These are phyloP conservation scores for Chionodraco myersi DNA, from an alignment of 2,113 vertebrate species.

Conservation along the genomic window DNA sequence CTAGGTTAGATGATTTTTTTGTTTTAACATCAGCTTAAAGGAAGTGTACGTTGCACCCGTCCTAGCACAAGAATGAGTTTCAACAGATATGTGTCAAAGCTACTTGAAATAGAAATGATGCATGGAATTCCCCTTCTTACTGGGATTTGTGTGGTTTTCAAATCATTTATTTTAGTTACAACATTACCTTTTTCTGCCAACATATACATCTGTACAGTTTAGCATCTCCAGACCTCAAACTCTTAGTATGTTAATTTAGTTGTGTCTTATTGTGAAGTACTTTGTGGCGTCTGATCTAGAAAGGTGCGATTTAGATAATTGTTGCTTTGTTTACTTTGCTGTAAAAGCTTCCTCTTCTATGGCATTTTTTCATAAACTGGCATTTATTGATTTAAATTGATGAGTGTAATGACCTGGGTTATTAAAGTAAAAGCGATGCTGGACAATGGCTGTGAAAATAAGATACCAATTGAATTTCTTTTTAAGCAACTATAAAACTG, in stretches of 20 bases:
- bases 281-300: neutral
- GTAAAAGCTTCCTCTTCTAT: neutral
- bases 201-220: neutral
- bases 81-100: constrained; percentile 1
- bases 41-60: constrained; percentile 40
- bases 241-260: neutral
- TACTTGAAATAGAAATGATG: constrained; percentile 16
- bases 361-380: no score
- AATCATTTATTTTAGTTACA: neutral
- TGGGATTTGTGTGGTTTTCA: constrained; percentile 7
- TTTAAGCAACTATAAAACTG: no score
- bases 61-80: constrained; percentile 11
- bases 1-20: constrained; percentile 32
- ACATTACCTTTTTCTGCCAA: constrained; percentile 5
- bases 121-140: constrained; percentile 30
- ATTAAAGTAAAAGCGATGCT: neutral
- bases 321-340: neutral
- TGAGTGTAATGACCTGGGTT: no score
- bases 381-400: no score
- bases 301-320: neutral
- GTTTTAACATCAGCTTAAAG: constrained; percentile 48
- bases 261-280: neutral
- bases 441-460: no score
- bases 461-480: no score
- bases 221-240: neutral